Conservation (phyloP, 2,888 invertebrate species). For the Luperina testacea region DNA sequence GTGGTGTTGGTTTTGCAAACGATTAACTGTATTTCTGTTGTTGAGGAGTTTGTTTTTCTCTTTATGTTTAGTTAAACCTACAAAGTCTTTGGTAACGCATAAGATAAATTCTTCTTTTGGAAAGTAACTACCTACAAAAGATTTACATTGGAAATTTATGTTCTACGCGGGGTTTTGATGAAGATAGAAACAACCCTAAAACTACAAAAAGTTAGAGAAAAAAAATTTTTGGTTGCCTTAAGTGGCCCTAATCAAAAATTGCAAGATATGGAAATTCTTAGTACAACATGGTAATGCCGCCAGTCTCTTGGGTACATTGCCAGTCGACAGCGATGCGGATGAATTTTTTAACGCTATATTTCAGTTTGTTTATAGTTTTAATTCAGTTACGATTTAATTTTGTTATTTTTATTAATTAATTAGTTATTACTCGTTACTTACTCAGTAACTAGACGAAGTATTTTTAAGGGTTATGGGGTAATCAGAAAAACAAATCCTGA, state of each 20-base stretch:
- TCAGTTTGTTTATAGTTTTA: no score
- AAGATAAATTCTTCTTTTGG: not conserved
- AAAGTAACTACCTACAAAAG: not conserved
- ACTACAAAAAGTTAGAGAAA: not conserved
- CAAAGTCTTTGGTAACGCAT: not conserved
- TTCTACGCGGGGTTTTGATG: not conserved
- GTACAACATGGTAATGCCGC: no score
- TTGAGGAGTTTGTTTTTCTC: constrained; percentile 8
- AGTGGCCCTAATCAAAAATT: no score
- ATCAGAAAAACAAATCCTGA: not conserved
- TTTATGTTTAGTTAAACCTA: not conserved
- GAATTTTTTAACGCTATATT: no score
- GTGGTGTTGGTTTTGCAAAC: constrained; percentile 78
- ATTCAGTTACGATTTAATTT: no score
- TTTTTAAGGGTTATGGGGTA: no score
- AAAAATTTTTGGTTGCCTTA: not conserved
- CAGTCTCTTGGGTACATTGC: no score
- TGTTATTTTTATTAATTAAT: no score
- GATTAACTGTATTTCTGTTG: constrained; percentile 66
- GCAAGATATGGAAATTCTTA: not conserved
- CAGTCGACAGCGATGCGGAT: no score
- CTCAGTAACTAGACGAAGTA: not conserved
- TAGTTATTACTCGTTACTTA: no score
- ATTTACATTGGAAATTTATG: not conserved
- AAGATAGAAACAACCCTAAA: not conserved